phyloP scores from a whole-genome alignment of 2,797 vertebrate species.

The Rhinogobio ventralis region DNA sequence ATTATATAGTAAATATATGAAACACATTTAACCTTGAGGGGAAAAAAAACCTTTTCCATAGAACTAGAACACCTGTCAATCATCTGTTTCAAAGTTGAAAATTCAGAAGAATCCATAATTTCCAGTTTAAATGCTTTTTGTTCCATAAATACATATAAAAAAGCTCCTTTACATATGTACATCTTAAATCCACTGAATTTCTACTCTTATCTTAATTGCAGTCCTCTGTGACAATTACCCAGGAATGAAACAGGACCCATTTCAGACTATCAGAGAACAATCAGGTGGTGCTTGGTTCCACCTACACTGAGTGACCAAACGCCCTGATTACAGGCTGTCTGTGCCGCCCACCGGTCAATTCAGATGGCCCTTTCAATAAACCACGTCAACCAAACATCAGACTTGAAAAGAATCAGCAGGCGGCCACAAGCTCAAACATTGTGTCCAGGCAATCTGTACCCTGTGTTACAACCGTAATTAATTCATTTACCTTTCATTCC shows the following conservation, averaged over 20 bases:
- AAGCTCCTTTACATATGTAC: not conserved
- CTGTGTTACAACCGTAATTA: conserved; percentile 14
- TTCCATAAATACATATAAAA: not conserved
- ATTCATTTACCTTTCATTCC: conserved; percentile 34
- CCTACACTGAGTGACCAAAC: conserved; percentile 18
- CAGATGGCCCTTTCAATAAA: conserved; percentile 28
- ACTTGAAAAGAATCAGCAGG: conserved; percentile 31
- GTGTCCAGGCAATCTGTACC: not conserved
- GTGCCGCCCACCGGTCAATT: conserved; percentile 18
- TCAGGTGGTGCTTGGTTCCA: conserved; percentile 32
- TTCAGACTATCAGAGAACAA: conserved; percentile 49
- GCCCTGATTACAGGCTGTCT: conserved; percentile 48
- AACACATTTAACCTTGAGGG: no score
- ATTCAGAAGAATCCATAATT: no score
- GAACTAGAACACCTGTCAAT: no score
- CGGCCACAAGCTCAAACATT: not conserved
- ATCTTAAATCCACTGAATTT: not conserved
- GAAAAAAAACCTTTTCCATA: no score
- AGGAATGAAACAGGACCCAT: conserved; percentile 14
- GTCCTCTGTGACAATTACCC: conserved; percentile 16
- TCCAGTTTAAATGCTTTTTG: no score
- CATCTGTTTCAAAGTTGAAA: no score
- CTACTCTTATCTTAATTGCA: conserved; percentile 18
- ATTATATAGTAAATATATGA: no score
- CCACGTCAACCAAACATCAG: conserved; percentile 4